These are phyloP conservation scores for Suricata suricatta DNA, from an alignment of 2,113 vertebrate species.

Conservation along the genomic window DNA sequence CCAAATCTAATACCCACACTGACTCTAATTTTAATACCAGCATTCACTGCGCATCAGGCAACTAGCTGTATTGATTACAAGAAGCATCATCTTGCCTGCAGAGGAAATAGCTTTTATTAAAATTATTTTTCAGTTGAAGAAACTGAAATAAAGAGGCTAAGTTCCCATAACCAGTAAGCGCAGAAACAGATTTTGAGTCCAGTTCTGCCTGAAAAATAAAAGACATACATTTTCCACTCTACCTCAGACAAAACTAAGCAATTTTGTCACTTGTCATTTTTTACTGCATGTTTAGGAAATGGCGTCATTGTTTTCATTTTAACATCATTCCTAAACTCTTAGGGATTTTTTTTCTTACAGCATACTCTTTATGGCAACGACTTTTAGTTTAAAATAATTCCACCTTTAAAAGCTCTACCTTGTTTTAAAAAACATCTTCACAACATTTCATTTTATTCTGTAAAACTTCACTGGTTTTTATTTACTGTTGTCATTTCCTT, in stretches of 20 bases:
- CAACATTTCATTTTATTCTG: neutral
- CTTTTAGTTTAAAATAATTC: neutral
- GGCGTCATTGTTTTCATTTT: neutral
- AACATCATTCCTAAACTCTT: neutral
- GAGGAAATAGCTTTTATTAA: neutral
- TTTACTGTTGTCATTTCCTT: neutral
- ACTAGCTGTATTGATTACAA: neutral
- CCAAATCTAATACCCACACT: neutral
- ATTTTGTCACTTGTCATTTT: neutral
- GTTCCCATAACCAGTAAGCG: neutral
- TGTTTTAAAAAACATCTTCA: neutral
- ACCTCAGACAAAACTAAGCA: neutral
- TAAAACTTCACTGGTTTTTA: neutral
- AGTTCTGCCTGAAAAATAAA: neutral
- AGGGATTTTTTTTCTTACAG: neutral
- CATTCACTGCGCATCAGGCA: accelerated
- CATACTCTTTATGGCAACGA: neutral
- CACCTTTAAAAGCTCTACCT: neutral
- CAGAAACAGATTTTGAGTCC: neutral
- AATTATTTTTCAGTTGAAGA: neutral
- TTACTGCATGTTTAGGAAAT: neutral
- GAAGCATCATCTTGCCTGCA: neutral
- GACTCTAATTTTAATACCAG: neutral
- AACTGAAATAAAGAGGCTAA: neutral
- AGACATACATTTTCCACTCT: neutral